These are phyloP conservation scores for Bugula neritina DNA, from an alignment of 2,888 invertebrate genomes.

Conservation along the genomic window DNA sequence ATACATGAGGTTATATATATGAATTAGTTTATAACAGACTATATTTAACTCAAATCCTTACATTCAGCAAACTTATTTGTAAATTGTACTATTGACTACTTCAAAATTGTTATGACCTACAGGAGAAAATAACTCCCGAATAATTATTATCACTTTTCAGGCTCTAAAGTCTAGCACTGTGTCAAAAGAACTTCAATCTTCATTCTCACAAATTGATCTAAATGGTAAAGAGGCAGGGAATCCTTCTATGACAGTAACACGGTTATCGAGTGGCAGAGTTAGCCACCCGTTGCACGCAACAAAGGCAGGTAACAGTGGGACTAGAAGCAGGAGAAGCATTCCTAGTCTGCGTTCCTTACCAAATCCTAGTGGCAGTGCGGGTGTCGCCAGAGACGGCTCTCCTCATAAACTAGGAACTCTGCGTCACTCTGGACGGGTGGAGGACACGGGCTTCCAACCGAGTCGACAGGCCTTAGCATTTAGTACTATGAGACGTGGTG, in stretches of 20 bases:
- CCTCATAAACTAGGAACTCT: slow-evolving; percentile 21
- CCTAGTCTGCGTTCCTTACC: neutral
- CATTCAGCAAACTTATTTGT: too few relatives aligned
- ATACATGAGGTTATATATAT: too few relatives aligned
- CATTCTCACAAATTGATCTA: neutral
- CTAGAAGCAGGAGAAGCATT: neutral
- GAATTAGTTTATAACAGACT: too few relatives aligned
- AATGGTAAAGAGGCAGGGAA: neutral
- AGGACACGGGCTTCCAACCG: too few relatives aligned
- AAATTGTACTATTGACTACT: too few relatives aligned
- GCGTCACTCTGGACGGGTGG: neutral
- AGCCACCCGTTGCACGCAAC: neutral
- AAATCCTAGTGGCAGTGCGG: neutral
- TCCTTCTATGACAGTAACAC: slow-evolving; percentile 19
- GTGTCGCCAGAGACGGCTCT: neutral
- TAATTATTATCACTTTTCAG: neutral
- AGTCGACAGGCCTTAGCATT: neutral
- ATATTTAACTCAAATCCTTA: too few relatives aligned
- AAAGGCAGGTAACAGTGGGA: neutral
- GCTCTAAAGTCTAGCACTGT: neutral
- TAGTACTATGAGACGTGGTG: neutral
- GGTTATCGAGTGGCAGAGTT: neutral
- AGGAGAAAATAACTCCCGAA: too few relatives aligned
- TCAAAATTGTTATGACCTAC: too few relatives aligned
- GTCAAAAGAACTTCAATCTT: neutral